phyloP scores from a whole-genome alignment of 2,797 vertebrate genomes.

The Sphaeramia orbicularis region DNA sequence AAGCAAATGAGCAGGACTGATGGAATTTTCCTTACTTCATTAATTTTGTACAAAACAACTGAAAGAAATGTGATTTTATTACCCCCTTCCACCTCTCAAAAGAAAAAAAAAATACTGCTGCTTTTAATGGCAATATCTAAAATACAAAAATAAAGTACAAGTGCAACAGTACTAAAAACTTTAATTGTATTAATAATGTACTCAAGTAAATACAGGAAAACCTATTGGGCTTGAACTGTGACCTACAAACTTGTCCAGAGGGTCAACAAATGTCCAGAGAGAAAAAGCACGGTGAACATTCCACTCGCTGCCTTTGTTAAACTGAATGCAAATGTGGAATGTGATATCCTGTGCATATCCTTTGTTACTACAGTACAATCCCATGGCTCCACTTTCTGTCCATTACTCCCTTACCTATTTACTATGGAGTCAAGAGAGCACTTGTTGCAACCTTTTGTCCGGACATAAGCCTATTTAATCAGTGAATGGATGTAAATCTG shows the following conservation, averaged over 20 bases:
- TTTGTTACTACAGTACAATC: slow-evolving; percentile 81
- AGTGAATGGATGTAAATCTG: slow-evolving; percentile 36
- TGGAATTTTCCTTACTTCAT: not conserved
- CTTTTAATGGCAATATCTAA: no score
- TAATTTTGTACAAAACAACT: not conserved
- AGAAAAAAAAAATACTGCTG: no score
- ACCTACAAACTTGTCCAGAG: slow-evolving; percentile 47
- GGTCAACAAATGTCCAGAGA: slow-evolving; percentile 45
- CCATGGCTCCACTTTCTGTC: slow-evolving; percentile 68
- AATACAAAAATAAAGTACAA: no score
- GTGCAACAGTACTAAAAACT: no score
- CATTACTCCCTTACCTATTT: slow-evolving; percentile 72
- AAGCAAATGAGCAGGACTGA: not conserved
- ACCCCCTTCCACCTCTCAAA: no score
- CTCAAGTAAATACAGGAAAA: not conserved
- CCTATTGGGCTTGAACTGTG: slow-evolving; percentile 43
- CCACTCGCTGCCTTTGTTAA: slow-evolving; percentile 79
- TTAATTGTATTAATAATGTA: not conserved
- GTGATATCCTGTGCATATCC: slow-evolving; percentile 84
- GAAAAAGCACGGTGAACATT: slow-evolving; percentile 70
- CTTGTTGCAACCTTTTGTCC: slow-evolving; percentile 66
- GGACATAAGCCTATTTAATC: slow-evolving; percentile 50
- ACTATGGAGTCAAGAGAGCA: slow-evolving; percentile 71
- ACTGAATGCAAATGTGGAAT: slow-evolving; percentile 80
- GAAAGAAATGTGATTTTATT: no score